A percentile compares a stretch with the other conserved stretches of the same genome.
Evolutionary conservation across 1,140 invertebrate species (phyloP).

Genomic region (Triops longicaudatus): DNA sequence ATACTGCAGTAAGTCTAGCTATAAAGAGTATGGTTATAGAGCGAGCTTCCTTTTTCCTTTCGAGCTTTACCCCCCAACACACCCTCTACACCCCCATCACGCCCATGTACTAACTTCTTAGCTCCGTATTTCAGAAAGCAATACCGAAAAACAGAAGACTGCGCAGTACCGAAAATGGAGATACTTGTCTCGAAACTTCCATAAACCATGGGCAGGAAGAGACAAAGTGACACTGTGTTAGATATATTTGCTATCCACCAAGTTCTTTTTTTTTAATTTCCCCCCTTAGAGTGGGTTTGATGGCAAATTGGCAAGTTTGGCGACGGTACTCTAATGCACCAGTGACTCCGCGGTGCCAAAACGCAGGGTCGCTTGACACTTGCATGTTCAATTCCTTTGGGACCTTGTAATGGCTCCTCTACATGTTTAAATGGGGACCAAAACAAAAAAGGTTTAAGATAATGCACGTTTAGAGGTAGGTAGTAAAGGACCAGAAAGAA

Average conservation of each 20-base stretch:
- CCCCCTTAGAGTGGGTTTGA: not conserved
- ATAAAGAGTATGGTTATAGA: slow-evolving; percentile 15
- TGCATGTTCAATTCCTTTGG: slow-evolving; percentile 8
- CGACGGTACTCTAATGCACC: slow-evolving; percentile 1
- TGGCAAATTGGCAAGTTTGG: slow-evolving; percentile 13
- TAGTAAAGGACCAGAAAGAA: not conserved
- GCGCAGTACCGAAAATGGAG: not conserved
- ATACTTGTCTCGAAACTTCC: not conserved
- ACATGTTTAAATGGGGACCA: not conserved
- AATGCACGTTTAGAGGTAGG: not conserved
- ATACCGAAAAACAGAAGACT: not conserved
- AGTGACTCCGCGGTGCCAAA: slow-evolving; percentile 1
- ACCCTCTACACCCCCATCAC: not conserved
- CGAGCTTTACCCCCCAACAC: too few relatives aligned
- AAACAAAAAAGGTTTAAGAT: slow-evolving; percentile 4
- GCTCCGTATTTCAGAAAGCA: not conserved
- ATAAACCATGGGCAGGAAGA: not conserved
- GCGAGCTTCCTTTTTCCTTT: not conserved
- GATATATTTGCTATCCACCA: not conserved
- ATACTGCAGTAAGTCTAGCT: slow-evolving; percentile 1
- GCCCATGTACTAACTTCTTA: not conserved
- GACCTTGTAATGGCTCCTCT: slow-evolving; percentile 6
- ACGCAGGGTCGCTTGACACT: slow-evolving; percentile 1
- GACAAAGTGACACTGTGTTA: not conserved
- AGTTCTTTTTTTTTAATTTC: not conserved